Percentiles rank a stretch among this genome's conserved stretches.
Evolutionary conservation across 2,888 invertebrate species (phyloP).

Genomic region (Margaritifera margaritifera): DNA sequence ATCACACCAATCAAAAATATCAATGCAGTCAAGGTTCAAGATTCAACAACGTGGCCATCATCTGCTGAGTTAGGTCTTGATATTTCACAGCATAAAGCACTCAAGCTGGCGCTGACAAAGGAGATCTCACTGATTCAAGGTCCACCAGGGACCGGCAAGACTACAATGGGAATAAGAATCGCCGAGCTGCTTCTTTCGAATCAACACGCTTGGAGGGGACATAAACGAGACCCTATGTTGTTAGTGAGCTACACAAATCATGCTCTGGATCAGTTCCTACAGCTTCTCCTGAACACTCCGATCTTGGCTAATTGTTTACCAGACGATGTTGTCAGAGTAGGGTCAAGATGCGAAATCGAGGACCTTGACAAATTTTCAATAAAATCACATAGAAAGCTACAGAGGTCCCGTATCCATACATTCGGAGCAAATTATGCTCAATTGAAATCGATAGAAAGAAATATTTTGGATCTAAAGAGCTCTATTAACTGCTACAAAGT

Average conservation of each 20-base stretch:
- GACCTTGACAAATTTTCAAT: conserved; percentile 3
- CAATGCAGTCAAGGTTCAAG: background rate
- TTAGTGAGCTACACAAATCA: conserved; percentile 90
- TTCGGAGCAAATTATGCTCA: no score
- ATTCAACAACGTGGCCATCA: conserved; percentile 40
- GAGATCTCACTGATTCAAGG: conserved; percentile 56
- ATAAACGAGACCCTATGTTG: conserved; percentile 77
- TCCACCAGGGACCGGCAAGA: conserved; percentile 56
- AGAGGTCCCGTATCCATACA: no score
- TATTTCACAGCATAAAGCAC: conserved; percentile 49
- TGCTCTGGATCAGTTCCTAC: conserved; percentile 88
- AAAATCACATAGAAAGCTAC: background rate
- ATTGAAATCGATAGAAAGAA: no score
- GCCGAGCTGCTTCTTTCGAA: conserved; percentile 79
- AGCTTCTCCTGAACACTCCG: conserved; percentile 72
- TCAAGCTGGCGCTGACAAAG: conserved; percentile 44
- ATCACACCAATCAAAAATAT: no score
- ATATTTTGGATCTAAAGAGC: no score
- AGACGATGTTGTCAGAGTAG: conserved; percentile 4
- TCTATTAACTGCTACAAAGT: no score
- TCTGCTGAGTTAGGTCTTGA: conserved; percentile 42
- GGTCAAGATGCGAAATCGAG: conserved; percentile 1
- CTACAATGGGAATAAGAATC: conserved; percentile 48
- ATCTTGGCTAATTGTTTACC: background rate
- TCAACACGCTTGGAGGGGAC: conserved; percentile 26